phyloP scores from a whole-genome alignment of 2,113 vertebrate genomes.

The Jacana jacana region DNA sequence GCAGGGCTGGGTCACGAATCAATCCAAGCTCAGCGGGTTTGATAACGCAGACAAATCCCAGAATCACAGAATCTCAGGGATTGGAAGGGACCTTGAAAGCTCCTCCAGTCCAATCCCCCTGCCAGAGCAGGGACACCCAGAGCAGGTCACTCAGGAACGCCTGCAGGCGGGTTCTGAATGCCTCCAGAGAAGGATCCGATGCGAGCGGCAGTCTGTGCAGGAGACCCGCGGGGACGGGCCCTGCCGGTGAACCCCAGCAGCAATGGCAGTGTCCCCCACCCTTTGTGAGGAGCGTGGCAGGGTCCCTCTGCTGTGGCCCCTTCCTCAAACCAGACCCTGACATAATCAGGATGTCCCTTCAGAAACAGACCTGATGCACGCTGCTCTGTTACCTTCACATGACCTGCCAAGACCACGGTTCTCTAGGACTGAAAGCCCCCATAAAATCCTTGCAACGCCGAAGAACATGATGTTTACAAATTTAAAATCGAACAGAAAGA shows the following conservation, averaged over 20 bases:
- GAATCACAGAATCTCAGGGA: too few relatives aligned
- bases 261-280: rapidly evolving
- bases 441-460: background rate
- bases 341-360: background rate
- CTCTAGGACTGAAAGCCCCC: background rate
- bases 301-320: background rate
- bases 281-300: rapidly evolving
- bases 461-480: background rate
- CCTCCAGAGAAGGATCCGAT: too few relatives aligned
- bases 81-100: too few relatives aligned
- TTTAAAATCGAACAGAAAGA: background rate
- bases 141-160: too few relatives aligned
- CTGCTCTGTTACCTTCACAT: rapidly evolving
- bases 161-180: too few relatives aligned
- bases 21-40: rapidly evolving
- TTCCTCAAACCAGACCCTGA: background rate
- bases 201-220: background rate
- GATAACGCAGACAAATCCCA: background rate
- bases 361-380: background rate
- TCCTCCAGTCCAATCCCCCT: too few relatives aligned
- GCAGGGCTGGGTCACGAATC: background rate
- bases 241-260: rapidly evolving
- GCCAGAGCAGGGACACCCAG: too few relatives aligned
- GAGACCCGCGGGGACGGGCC: background rate
- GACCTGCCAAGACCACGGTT: background rate